Evolutionary conservation across 2,113 vertebrate genomes (phyloP).

Genomic region (Xenus cinereus): DNA sequence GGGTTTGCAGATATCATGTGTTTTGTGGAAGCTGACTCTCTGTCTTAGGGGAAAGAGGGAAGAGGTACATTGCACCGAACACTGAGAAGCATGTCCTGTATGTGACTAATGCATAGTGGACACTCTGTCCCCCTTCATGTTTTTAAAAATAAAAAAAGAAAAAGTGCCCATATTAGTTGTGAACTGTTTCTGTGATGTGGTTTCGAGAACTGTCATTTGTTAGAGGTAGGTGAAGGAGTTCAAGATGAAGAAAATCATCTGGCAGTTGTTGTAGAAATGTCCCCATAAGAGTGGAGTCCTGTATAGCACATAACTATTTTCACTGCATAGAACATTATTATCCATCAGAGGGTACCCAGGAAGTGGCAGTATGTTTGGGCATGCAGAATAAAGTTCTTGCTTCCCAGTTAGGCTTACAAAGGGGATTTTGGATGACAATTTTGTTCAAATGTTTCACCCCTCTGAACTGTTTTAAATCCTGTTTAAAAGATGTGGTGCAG

Average conservation of each 20-base stretch:
- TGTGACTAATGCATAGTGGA: neutral
- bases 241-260: neutral
- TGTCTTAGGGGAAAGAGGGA: neutral
- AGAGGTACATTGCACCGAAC: neutral
- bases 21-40: neutral
- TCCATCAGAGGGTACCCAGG: neutral
- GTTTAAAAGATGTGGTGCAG: neutral
- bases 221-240: neutral
- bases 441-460: neutral
- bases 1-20: slow-evolving; percentile 13
- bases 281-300: neutral
- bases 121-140: neutral
- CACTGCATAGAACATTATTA: neutral
- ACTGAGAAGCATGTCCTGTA: neutral
- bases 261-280: neutral
- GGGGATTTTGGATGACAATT: neutral
- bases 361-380: neutral
- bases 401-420: neutral
- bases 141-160: neutral
- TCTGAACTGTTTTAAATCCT: neutral
- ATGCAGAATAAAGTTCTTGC: neutral
- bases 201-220: neutral
- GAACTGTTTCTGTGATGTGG: neutral
- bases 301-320: neutral
- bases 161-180: neutral